These are phyloP conservation scores for Linnaemya vulpina DNA, from an alignment of 2,888 invertebrate genomes.

Conservation along the genomic window DNA sequence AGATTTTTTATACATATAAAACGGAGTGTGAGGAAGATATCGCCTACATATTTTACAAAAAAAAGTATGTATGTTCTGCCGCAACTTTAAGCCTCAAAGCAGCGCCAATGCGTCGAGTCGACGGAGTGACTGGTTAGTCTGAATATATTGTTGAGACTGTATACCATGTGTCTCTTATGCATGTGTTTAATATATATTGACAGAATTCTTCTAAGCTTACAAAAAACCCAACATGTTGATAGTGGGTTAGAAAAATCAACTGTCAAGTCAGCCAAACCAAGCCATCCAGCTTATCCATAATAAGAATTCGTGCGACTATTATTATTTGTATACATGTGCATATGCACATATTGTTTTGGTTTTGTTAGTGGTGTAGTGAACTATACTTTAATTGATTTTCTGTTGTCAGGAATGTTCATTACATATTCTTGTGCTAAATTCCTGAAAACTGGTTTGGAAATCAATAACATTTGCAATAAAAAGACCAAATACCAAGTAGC, in stretches of 20 bases:
- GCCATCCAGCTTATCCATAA: conserved; percentile 20
- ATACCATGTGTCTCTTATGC: no score
- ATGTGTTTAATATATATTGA: neutral
- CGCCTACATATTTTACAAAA: conserved; percentile 55
- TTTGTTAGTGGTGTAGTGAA: conserved; percentile 4
- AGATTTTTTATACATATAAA: conserved; percentile 37
- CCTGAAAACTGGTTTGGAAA: conserved; percentile 72
- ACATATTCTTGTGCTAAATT: conserved; percentile 69
- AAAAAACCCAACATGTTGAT: conserved; percentile 20
- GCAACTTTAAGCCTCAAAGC: conserved; percentile 49
- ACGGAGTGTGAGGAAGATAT: conserved; percentile 65
- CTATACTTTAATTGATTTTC: conserved; percentile 32
- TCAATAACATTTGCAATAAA: conserved; percentile 56
- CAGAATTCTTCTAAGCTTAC: conserved; percentile 25
- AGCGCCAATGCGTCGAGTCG: conserved; percentile 7
- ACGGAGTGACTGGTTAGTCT: conserved; percentile 13
- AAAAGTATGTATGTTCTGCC: conserved; percentile 37
- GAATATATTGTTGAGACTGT: conserved; percentile 11
- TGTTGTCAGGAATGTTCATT: conserved; percentile 58
- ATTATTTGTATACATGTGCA: neutral
- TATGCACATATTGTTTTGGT: neutral
- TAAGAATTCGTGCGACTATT: conserved; percentile 26
- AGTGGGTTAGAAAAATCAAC: conserved; percentile 29
- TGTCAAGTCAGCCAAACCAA: conserved; percentile 35
- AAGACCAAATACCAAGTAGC: conserved; percentile 19